Conservation (phyloP, 2,113 vertebrate species). For the Orthonyx spaldingii region DNA sequence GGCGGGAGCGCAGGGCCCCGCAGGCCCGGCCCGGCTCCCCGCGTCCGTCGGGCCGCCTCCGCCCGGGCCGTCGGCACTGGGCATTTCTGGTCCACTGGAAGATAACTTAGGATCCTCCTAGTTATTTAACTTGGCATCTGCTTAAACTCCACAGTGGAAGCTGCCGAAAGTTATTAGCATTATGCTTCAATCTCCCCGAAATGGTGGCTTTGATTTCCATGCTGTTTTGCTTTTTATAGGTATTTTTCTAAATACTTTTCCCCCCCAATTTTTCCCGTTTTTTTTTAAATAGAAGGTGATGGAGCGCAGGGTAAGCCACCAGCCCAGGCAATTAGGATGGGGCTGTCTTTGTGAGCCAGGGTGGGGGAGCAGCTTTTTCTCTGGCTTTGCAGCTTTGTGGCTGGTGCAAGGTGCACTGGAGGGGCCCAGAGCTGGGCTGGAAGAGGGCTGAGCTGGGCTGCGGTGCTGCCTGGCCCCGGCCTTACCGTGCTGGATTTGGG, state of each 20-base stretch:
- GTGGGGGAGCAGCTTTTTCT: not conserved
- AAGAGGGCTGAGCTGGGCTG: not conserved
- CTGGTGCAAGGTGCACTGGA: accelerated
- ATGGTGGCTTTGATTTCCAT: conserved; percentile 21
- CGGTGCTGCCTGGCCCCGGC: not conserved
- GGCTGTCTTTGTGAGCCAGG: not conserved
- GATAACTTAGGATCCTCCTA: conserved; percentile 47
- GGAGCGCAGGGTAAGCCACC: not conserved
- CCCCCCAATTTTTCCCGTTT: not conserved
- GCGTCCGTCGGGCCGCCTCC: not conserved
- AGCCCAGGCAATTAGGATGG: not conserved
- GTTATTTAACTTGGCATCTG: conserved; percentile 71
- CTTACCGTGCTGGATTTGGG: not conserved
- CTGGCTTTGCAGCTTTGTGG: not conserved
- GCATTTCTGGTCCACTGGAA: conserved; percentile 30
- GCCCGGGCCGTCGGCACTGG: not conserved
- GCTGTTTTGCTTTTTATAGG: not conserved
- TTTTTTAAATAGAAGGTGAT: not conserved
- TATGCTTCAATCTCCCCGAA: not conserved
- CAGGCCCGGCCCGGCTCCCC: not conserved
- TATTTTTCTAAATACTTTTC: not conserved
- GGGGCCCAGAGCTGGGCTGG: not conserved
- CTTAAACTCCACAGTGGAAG: conserved; percentile 66
- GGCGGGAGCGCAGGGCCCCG: not conserved
- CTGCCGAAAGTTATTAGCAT: conserved; percentile 66